phyloP scores from a whole-genome alignment of 1,140 invertebrate species.

The Oryctes rhinoceros region DNA sequence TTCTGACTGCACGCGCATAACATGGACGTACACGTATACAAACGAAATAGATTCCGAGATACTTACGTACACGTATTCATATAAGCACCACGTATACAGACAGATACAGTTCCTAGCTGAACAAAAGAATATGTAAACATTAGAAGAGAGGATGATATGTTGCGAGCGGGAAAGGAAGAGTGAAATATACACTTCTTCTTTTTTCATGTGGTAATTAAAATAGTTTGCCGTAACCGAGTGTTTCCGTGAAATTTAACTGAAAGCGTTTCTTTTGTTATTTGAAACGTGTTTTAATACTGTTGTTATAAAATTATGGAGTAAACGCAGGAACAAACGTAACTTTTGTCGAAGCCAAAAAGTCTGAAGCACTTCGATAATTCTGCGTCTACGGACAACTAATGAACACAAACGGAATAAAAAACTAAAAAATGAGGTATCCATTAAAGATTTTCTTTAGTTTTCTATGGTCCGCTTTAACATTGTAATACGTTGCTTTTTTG shows the following conservation, averaged over 20 bases:
- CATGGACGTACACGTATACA: neutral
- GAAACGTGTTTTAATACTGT: neutral
- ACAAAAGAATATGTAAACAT: conserved; percentile 6
- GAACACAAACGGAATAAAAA: too few relatives aligned
- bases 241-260: conserved; percentile 12
- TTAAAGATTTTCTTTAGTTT: too few relatives aligned
- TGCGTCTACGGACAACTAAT: too few relatives aligned
- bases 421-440: too few relatives aligned
- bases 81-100: neutral
- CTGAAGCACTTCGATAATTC: too few relatives aligned
- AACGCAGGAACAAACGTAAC: too few relatives aligned
- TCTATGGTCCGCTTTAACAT: too few relatives aligned
- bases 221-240: conserved; percentile 13
- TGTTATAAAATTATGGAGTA: too few relatives aligned
- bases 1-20: conserved; percentile 15
- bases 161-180: neutral
- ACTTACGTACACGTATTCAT: neutral
- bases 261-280: neutral
- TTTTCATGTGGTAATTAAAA: conserved; percentile 5
- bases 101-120: conserved; percentile 4
- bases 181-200: neutral
- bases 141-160: neutral
- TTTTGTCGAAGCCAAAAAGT: too few relatives aligned
- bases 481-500: too few relatives aligned
- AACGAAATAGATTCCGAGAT: conserved; percentile 7